Evolutionary conservation across 2,113 vertebrate genomes (phyloP).

Genomic region (Ailuropoda melanoleuca): DNA sequence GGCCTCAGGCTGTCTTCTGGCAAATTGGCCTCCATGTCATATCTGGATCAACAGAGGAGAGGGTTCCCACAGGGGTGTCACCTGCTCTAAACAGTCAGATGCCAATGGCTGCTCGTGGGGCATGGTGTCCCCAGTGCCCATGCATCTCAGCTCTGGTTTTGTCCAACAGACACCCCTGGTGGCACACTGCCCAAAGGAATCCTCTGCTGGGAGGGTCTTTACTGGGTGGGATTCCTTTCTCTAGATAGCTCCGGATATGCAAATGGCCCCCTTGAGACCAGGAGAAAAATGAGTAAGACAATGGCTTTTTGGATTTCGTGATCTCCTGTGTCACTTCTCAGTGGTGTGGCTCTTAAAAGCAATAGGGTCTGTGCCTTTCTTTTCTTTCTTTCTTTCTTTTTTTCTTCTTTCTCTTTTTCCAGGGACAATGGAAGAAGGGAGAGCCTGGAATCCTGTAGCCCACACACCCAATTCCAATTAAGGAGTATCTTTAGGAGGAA

Average conservation of each 20-base stretch:
- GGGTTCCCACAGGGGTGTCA: background rate
- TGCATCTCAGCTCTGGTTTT: background rate
- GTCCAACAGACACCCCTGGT: rapidly evolving
- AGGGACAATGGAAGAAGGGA: background rate
- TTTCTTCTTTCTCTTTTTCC: background rate
- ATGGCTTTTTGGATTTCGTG: background rate
- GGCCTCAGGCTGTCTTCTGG: background rate
- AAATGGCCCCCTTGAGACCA: background rate
- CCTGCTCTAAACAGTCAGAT: background rate
- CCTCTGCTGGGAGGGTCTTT: background rate
- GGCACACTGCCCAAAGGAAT: background rate
- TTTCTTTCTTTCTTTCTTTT: background rate
- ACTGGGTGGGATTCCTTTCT: background rate
- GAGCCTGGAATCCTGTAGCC: background rate
- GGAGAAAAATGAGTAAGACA: background rate
- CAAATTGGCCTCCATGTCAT: background rate
- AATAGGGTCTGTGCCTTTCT: background rate
- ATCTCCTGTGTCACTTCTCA: background rate
- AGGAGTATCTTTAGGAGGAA: background rate
- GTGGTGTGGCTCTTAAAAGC: background rate
- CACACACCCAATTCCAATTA: background rate
- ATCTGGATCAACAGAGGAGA: background rate
- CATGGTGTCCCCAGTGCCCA: background rate
- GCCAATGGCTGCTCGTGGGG: background rate
- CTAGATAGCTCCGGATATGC: background rate